Conservation (phyloP, 2,113 vertebrate species). For the Okapia johnstoni region DNA sequence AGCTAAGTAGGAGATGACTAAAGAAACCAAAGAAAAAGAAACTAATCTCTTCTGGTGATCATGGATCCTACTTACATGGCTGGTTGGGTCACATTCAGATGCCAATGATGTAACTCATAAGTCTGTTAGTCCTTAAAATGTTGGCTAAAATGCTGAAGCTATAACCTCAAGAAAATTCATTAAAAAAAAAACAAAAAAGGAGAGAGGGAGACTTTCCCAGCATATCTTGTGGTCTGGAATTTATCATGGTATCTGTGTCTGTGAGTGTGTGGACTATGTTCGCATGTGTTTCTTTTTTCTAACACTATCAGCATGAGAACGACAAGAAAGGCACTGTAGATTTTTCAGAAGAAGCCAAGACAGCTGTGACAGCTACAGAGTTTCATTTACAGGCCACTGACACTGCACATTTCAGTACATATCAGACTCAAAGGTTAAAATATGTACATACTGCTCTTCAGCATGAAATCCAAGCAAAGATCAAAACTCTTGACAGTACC, state of each 20-base stretch:
- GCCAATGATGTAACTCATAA: not conserved
- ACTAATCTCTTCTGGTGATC: not conserved
- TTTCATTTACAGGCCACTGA: slow-evolving; percentile 36
- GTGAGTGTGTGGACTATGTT: not conserved
- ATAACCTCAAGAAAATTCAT: slow-evolving; percentile 15
- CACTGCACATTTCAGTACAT: slow-evolving; percentile 36
- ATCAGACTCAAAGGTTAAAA: slow-evolving; percentile 51
- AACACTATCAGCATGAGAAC: slow-evolving; percentile 19
- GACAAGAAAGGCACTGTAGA: not conserved
- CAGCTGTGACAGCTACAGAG: slow-evolving; percentile 27
- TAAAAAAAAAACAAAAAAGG: not conserved
- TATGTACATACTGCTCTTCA: slow-evolving; percentile 46
- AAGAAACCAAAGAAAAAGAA: not conserved
- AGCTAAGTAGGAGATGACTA: not conserved
- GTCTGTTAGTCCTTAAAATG: slow-evolving; percentile 35
- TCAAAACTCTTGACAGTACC: not conserved
- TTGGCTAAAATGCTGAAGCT: not conserved
- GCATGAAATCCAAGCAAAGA: slow-evolving; percentile 32
- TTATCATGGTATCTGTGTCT: not conserved
- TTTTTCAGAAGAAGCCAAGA: slow-evolving; percentile 30
- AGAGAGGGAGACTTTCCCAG: not conserved
- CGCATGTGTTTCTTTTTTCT: slow-evolving; percentile 34
- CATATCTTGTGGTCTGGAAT: not conserved
- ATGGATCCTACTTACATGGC: not conserved
- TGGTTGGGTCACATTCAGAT: not conserved